Base-by-base conservation (phyloP, 2,113 vertebrate species). In the Melospiza georgiana region DNA sequence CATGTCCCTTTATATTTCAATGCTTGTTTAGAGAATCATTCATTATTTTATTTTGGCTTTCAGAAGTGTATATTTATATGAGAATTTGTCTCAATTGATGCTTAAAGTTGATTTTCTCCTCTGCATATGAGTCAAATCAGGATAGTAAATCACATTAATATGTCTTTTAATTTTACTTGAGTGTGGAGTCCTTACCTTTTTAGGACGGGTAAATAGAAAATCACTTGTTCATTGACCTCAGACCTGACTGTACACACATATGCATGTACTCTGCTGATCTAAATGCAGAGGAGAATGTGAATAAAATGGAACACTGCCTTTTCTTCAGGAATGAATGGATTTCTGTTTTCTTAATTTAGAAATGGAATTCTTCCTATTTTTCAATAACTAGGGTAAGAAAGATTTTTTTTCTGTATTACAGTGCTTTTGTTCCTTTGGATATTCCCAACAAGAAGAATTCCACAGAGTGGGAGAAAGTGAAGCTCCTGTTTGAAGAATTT, bases 381-480 rank as follows among this genome's bases (percentile, higher is more conserved):
- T 76, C 11, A 23, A 6, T 41, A 9, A 25, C 44, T 23, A 49
- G 8, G 15, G 5, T 72, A 37, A 78, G 5, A n/a, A 17, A 67
- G 7, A 23, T n/a, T 63, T 52, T 54, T 27, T 17, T 43, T 4
- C 46, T 90, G 77, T 90, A 5, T 98, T 98, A 48, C 93, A 99
- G 99, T 93, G 98, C 99, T 13, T 99, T 99, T 95, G 98, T 99
- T 95, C 99, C 99, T 51, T 96, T 99, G 89, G 96, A 97, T 78
- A 96, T 98, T 86, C 98, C 98, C 22, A 97, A 96, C 44, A 97
- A 97, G 87, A 98, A 98, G 96, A 99, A 99, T 96, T 98, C 99
- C 62, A 99, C 99, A 13, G 98, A 99, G 27, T 99, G 99, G 99
- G 98, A 99, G 90, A 99, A 99, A 97, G 98, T 99, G 33, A 99